These are phyloP conservation scores for Emydocephalus ijimae DNA, from an alignment of 2,113 vertebrate species.

Conservation along the genomic window DNA sequence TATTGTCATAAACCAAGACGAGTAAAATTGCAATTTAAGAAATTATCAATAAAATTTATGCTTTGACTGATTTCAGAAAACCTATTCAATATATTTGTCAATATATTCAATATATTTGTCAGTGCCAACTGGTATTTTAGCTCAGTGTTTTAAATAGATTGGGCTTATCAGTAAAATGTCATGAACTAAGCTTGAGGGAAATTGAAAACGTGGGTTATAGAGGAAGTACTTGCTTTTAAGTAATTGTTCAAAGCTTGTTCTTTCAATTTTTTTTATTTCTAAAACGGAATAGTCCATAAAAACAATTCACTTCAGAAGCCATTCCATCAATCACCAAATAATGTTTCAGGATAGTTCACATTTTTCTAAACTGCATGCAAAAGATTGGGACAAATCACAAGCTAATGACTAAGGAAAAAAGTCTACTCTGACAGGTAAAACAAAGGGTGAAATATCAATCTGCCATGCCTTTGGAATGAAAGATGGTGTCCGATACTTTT, in stretches of 20 bases:
- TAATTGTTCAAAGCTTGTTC: slow-evolving; percentile 17
- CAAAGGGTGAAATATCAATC: slow-evolving; percentile 42
- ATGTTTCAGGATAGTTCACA: slow-evolving; percentile 43
- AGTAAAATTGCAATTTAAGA: background rate
- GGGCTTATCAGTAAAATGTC: background rate
- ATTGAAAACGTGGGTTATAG: background rate
- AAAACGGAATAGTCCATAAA: slow-evolving; percentile 24
- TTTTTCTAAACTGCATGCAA: slow-evolving; percentile 36
- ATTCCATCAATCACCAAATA: slow-evolving; percentile 49
- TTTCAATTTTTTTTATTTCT: slow-evolving; percentile 23
- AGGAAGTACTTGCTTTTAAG: slow-evolving; percentile 33
- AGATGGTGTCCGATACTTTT: background rate
- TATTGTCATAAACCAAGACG: background rate
- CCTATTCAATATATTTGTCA: too few species aligned
- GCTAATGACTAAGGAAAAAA: slow-evolving; percentile 51
- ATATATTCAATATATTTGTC: background rate
- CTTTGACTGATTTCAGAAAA: slow-evolving; percentile 4
- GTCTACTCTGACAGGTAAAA: slow-evolving; percentile 39
- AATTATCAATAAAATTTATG: background rate
- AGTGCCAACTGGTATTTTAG: background rate
- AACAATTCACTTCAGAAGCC: slow-evolving; percentile 13
- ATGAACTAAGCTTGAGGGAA: background rate
- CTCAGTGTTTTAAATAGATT: background rate
- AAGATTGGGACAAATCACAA: slow-evolving; percentile 51
- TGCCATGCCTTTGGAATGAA: slow-evolving; percentile 36